A percentile compares a stretch with the other conserved stretches of the same genome.
Conservation (phyloP, 2,797 vertebrate genomes). For the Chloroceryle amazona region DNA sequence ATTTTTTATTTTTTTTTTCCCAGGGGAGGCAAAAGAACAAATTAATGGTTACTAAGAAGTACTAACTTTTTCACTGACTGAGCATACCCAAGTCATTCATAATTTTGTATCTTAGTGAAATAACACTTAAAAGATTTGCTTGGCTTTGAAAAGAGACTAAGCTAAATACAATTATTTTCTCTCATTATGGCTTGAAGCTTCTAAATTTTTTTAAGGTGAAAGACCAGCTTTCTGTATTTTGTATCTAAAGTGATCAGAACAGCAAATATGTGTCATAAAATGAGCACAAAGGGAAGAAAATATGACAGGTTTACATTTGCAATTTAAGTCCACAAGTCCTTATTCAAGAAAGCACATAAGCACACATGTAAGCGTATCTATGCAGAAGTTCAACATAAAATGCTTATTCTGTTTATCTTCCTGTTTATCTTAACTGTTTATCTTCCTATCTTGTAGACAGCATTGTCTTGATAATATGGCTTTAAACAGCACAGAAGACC, state of each 20-base stretch:
- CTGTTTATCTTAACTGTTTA: not conserved
- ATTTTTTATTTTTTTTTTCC: not conserved
- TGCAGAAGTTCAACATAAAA: not conserved
- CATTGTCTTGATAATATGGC: not conserved
- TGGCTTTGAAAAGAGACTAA: not conserved
- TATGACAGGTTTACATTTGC: not conserved
- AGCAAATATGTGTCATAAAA: not conserved
- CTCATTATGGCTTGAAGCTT: not conserved
- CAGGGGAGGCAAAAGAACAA: not conserved
- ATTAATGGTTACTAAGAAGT: not conserved
- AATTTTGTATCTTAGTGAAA: not conserved
- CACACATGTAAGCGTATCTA: accelerated
- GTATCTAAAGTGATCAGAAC: not conserved
- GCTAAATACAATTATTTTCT: not conserved
- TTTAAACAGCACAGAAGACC: not conserved
- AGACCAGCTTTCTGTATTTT: not conserved
- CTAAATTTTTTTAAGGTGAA: not conserved
- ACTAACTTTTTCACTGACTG: not conserved
- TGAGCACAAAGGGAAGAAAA: not conserved
- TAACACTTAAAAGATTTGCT: not conserved
- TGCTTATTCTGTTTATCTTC: not conserved
- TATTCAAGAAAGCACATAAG: not conserved
- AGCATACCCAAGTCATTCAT: not conserved
- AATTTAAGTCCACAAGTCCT: not conserved
- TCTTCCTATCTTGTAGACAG: not conserved